phyloP scores from a whole-genome alignment of 2,113 vertebrate genomes.

The Erpornis zantholeuca region DNA sequence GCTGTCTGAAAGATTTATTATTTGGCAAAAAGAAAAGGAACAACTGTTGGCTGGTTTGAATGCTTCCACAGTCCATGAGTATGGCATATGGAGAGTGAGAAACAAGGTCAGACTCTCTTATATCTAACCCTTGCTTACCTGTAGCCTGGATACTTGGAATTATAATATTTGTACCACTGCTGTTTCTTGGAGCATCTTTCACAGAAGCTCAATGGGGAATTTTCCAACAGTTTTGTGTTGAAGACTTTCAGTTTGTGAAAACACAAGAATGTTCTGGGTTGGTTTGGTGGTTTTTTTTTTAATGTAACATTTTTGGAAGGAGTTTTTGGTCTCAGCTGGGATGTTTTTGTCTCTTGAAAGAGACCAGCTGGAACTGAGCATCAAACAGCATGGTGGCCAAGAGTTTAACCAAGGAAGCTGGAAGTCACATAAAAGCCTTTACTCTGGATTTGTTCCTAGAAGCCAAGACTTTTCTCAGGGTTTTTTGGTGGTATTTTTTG shows the following conservation, averaged over 20 bases:
- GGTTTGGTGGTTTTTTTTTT: background rate
- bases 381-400: background rate
- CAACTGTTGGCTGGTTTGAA: conserved; percentile 21
- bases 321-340: background rate
- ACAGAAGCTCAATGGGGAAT: background rate
- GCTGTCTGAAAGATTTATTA: conserved; percentile 36
- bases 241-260: background rate
- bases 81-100: background rate
- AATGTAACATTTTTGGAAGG: background rate
- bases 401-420: background rate
- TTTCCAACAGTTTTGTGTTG: background rate
- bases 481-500: background rate
- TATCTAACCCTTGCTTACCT: conserved; percentile 1
- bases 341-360: background rate
- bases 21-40: conserved; percentile 44
- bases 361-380: background rate
- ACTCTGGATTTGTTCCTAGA: background rate
- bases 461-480: background rate
- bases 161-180: background rate
- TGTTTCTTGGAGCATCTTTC: conserved; percentile 15
- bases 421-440: background rate
- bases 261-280: background rate
- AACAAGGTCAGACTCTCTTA: background rate
- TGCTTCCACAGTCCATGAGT: background rate
- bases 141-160: background rate